Evolutionary conservation across 2,113 vertebrate genomes (phyloP).

Genomic region (Podarcis muralis): DNA sequence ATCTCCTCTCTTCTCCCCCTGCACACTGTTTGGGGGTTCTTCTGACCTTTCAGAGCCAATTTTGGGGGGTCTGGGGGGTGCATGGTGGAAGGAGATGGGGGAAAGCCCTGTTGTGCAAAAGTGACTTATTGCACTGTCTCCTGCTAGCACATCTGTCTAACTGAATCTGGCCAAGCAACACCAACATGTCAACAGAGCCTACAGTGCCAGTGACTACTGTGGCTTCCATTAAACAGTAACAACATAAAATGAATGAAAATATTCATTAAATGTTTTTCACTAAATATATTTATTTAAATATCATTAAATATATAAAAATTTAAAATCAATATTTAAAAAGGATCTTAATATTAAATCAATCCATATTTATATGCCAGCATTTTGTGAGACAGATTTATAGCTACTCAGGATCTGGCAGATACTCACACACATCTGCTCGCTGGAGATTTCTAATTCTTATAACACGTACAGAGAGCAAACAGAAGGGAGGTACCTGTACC

Average conservation of each 20-base stretch:
- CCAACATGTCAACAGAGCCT: background rate
- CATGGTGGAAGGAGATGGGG: no score
- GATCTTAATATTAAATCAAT: background rate
- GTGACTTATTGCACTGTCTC: no score
- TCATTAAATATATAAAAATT: no score
- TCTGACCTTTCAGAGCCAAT: no score
- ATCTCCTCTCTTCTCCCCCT: no score
- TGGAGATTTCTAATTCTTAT: constrained; percentile 58
- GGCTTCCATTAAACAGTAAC: background rate
- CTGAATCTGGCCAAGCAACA: no score
- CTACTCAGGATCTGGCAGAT: background rate
- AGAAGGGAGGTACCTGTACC: constrained; percentile 45
- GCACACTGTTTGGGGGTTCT: no score
- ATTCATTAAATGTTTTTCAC: no score
- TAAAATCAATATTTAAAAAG: background rate
- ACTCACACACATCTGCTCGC: constrained; percentile 67
- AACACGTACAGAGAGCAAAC: constrained; percentile 63
- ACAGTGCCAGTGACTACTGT: background rate
- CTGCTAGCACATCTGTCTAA: no score
- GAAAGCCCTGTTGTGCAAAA: no score
- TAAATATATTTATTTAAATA: no score
- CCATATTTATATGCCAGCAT: background rate
- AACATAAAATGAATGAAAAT: background rate
- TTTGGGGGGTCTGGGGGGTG: no score
- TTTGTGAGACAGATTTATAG: background rate